Conservation (phyloP, 2,888 invertebrate genomes). For the Thymelicus lineola region DNA sequence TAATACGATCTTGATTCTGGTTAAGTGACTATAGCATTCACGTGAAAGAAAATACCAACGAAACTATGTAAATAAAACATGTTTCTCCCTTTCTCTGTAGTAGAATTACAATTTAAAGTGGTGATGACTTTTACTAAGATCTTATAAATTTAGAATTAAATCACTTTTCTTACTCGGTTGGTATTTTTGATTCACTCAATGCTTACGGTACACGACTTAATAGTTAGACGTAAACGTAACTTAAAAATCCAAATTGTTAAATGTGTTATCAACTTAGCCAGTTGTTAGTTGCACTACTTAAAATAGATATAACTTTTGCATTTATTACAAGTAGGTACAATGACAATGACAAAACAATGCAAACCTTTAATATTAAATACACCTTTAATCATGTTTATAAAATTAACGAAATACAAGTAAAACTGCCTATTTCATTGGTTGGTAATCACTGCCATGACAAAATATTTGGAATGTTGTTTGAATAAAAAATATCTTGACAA, state of each 20-base stretch:
- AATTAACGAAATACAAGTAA: not conserved
- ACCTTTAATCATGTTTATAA: not conserved
- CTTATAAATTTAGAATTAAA: slow-evolving; percentile 8
- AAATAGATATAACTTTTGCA: slow-evolving; percentile 42
- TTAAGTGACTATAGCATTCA: slow-evolving; percentile 32
- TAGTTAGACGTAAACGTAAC: slow-evolving; percentile 25
- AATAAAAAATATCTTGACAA: slow-evolving; percentile 2
- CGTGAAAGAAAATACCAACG: slow-evolving; percentile 35
- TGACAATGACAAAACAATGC: slow-evolving; percentile 4
- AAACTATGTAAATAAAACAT: slow-evolving; percentile 18
- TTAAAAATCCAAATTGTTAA: slow-evolving; percentile 63
- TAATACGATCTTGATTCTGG: slow-evolving; percentile 49
- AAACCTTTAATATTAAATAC: not conserved
- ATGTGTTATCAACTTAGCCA: slow-evolving; percentile 66
- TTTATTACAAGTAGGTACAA: slow-evolving; percentile 42
- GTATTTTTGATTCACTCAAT: slow-evolving; percentile 29
- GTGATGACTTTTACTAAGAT: slow-evolving; percentile 14
- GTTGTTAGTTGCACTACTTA: slow-evolving; percentile 69
- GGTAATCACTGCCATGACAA: not conserved
- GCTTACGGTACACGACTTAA: slow-evolving; percentile 13
- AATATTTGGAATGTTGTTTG: no score
- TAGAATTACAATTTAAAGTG: not conserved
- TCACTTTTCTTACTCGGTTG: slow-evolving; percentile 14
- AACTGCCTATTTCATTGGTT: not conserved
- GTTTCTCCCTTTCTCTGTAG: not conserved